Conservation (phyloP, 2,888 invertebrate genomes). For the Cerastoderma edule region DNA sequence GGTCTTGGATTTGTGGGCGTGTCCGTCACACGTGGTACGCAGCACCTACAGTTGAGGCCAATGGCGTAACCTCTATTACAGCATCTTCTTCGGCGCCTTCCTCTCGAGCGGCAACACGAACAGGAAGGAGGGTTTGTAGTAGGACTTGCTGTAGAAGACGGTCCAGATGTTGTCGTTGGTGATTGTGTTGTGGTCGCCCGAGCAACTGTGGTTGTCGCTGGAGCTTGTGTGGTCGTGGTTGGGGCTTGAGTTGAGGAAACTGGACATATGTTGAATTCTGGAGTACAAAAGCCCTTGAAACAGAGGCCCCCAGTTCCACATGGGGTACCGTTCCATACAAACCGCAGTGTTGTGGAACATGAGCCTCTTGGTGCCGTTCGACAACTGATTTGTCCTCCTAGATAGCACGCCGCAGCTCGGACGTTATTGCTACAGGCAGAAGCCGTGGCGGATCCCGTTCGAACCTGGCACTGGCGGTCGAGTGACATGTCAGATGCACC, state of each 20-base stretch:
- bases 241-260: no score
- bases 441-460: neutral
- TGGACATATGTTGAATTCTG: slow-evolving; percentile 24
- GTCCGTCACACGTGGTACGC: neutral
- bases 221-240: neutral
- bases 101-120: slow-evolving; percentile 4
- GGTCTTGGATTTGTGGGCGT: neutral
- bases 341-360: neutral
- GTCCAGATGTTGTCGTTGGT: neutral
- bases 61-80: neutral
- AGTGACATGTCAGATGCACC: slow-evolving; percentile 6
- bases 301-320: slow-evolving; percentile 11
- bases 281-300: slow-evolving; percentile 14
- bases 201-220: neutral
- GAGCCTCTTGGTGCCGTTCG: neutral
- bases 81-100: neutral
- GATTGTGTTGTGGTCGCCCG: neutral
- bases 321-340: slow-evolving; percentile 28
- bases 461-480: slow-evolving; percentile 24
- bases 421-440: neutral
- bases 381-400: neutral
- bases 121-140: neutral
- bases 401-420: neutral
- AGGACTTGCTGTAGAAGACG: neutral
- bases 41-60: slow-evolving; percentile 4